Base-by-base conservation (phyloP, 2,888 invertebrate species). In the Drosophila mettleri region DNA sequence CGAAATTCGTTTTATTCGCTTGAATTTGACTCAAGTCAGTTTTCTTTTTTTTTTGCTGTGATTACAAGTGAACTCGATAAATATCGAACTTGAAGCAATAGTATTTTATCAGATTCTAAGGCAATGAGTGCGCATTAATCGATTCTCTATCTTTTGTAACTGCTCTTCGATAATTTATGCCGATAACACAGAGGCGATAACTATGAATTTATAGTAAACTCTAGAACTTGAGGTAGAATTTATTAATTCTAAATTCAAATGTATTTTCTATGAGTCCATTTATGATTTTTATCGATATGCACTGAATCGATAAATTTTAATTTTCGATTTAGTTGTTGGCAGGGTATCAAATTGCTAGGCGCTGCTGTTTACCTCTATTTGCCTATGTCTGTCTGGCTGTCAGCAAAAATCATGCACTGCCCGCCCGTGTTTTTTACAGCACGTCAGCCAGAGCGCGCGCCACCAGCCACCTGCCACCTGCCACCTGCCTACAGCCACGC, bases 381-480 rank as follows among this genome's bases (percentile, higher is more conserved):
- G 36, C 27, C n/a, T 46, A 34, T 24, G 57, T 16, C 46, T 48
- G 41, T 43, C 24, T 34, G 14, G 36, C 58, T 58, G 73, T 59
- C 46, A 54, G 48, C 52, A 48, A 27, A 51, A 41, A 31, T n/a
- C 46, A 22, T 33, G 39, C n/a, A 29, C 48, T 33, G 41, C n/a
- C 10, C 38, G 41, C n/a, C 10, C 38, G 18, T 39, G 14, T 43
- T 43, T 43, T 24, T 3, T 24, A 46, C 49, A 58, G 51, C 49
- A 58, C 46, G 69, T 51, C 55, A 66, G 46, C 22, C 59, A 16
- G 38, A 22, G 34, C 7, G 6, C 1, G 1, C 0, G 7, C 14
- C 39, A 1, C 2, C 22, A 3, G n/a, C 16, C 33, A 2, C 10
- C 34, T 14, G 41, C 52, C n/a, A n/a, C n/a, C n/a, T n/a, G 7